Evolutionary conservation across 1,140 invertebrate genomes (phyloP), one percentile per base, ranked within the genome.

Genomic region (Branchinecta lynchi): DNA sequence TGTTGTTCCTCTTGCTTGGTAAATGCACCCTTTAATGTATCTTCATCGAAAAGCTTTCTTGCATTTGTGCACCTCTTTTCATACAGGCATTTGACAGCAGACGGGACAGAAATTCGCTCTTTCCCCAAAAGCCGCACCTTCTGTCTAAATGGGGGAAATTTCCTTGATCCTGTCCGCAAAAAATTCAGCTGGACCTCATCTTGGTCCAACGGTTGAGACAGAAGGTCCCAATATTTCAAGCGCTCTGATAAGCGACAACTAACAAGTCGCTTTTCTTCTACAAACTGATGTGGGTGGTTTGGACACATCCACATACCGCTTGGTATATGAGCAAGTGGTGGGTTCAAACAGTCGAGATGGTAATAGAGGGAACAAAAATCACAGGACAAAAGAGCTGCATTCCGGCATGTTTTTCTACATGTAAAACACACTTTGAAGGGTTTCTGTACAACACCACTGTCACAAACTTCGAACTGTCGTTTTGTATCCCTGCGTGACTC

Each of bases 271-370:
- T 44, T 6, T 84, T 82, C 83, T 80, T 88, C 88, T 72, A 94
- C 82, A 74, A 87, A 86, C 75, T 93, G 89, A 80, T 97, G 91
- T 3, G 90, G 86, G 80, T 98, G 95, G 80, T 93, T 92, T 0
- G 93, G 93, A 80, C 95, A 98, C 92, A 97, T 96, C 94, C 94
- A 98, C 32, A 87, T 80, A 0, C 89, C 90, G 21, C 86, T 86
- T 2, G 94, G 93, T 71, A 92, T 81, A 7, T 86, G 85, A 0
- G 92, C 90, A 20, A 97, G 79, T 0, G 94, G 94, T 17, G 93
- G 93, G 78, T 95, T 88, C 43, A 97, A 78, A 76, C 95, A 98
- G 77, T 98, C 94, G 72, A 91, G 82, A 79, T 97, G 94, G 78
- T 89, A 97, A 73, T 87, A 84, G 66, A 92, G 79, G 0, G 90